Evolutionary conservation across 2,888 invertebrate genomes (phyloP), one percentile per base, ranked within the genome.

Genomic region (Seira musarum): DNA sequence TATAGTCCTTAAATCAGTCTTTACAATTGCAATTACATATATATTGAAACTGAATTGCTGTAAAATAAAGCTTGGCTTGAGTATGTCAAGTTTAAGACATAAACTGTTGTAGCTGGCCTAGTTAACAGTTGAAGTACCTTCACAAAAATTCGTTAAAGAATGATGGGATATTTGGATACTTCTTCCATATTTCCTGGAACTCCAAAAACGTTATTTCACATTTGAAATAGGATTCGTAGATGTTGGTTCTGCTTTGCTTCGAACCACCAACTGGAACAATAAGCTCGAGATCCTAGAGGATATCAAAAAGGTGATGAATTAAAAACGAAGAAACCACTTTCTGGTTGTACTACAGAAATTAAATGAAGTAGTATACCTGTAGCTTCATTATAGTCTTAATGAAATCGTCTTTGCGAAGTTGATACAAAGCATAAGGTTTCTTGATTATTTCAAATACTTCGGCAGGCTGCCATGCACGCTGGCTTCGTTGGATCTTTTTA

Each of bases 401-500:
- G 49, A 75, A 82, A n/a, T 82, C 82, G 3, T 79, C 82, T 61
- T 82, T 79, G 0, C 69, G 24, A 57, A 80, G 72, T 21, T 80
- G 76, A 22, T 71, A 80, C 22, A 53, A 30, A 0, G 66, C n/a
- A 24, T 72, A 71, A 1, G 80, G 67, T 53, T 80, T 83, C n/a
- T 69, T 72, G 0, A 83, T 66, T 22, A 80, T 81, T 75, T 82
- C 82, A 68, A 53, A 82, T 8, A 82, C 61, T 57, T 66, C 53
- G 17, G 60, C 57, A 15, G 83, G 83, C 69, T 83, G 80, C 83
- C 83, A 83, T 17, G 83, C 83, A 30, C 80, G 77, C 15, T 70
- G 77, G 24, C 80, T 82, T 25, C 77, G 77, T 35, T 83, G 80
- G 22, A 83, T 80, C 64, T 83, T 82, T 30, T 83, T 83, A 30